These are phyloP conservation scores for Polymixis flavicincta DNA, from an alignment of 2,888 invertebrate species.

Conservation along the genomic window DNA sequence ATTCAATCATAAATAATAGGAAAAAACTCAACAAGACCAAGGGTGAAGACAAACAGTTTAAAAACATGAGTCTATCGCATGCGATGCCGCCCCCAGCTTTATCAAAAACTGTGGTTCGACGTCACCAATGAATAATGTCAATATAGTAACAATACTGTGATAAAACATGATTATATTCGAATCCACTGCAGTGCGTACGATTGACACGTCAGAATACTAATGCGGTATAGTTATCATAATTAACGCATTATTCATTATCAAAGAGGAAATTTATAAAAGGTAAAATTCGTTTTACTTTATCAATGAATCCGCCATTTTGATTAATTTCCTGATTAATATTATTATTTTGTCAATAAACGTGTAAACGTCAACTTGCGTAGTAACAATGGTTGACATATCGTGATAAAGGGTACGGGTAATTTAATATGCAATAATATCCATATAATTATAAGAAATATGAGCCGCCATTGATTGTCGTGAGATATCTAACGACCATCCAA, in stretches of 20 bases:
- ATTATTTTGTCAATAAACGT: constrained; percentile 5
- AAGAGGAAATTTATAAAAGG: constrained; percentile 23
- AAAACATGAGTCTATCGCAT: constrained; percentile 42
- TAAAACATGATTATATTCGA: constrained; percentile 25
- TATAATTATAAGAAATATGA: constrained; percentile 37
- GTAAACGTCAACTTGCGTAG: constrained; percentile 17
- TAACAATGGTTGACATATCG: constrained; percentile 26
- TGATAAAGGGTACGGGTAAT: constrained; percentile 31
- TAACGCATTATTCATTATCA: constrained; percentile 33
- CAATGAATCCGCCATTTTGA: constrained; percentile 13
- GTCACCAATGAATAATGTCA: constrained; percentile 30
- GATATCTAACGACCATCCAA: constrained; percentile 35
- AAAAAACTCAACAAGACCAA: constrained; percentile 41
- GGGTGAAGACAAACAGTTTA: constrained; percentile 36
- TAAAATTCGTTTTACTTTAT: constrained; percentile 19
- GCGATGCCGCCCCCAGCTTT: constrained; percentile 54
- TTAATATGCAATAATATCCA: constrained; percentile 51
- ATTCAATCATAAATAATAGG: constrained; percentile 40
- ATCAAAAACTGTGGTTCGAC: constrained; percentile 44
- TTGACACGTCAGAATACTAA: constrained; percentile 37
- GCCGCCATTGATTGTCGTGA: constrained; percentile 18
- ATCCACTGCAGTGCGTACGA: constrained; percentile 32
- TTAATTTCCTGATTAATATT: constrained; percentile 21
- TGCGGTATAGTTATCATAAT: constrained; percentile 45
- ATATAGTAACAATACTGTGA: constrained; percentile 31